Evolutionary conservation across 2,113 vertebrate species (phyloP), one percentile per base, ranked within the genome.

Genomic region (Apodemus sylvaticus): DNA sequence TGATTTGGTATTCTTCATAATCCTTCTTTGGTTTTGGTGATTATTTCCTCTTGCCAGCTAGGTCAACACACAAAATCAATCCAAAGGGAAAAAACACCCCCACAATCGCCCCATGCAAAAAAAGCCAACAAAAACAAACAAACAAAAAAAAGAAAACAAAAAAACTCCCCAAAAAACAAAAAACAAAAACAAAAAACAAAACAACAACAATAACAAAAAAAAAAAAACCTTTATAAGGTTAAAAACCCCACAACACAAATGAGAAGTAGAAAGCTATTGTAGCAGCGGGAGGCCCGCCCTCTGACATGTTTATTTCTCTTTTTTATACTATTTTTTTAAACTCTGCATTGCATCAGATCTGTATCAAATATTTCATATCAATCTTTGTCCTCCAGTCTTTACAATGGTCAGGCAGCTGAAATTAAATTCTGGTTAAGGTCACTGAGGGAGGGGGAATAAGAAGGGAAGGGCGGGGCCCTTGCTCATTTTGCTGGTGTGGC

Each of bases 341-440:
- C 53, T 79, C 91, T 60, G 86, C 31, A n/a, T 89, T 73, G 86
- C 51, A 22, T 82, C 88, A 71, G 86, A 83, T 8, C 20, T 94
- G 94, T 85, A 79, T 77, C 20, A 62, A 13, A 66, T 87, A 53
- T n/a, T 24, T 14, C 58, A 45, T 64, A 45, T 86, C 34, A 74
- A 73, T 48, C n/a, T 42, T 55, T 0, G 2, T 62, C 86, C 36
- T 96, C 85, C 51, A 60, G n/a, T 88, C 64, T 60, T 66, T 39
- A 55, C 55, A 70, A 62, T 92, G 51, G 26, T 73, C 29, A 48
- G 39, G 16, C 94, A 55, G 31, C 66, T 74, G 31, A 76, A 73
- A 89, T 66, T 66, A 68, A 93, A 77, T 86, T 70, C 66, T 42
- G 11, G 39, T 78, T 20, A 39, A 73, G 66, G 88, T 34, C 5